Conservation (phyloP, 2,797 vertebrate genomes). For the Danio tinwini region DNA sequence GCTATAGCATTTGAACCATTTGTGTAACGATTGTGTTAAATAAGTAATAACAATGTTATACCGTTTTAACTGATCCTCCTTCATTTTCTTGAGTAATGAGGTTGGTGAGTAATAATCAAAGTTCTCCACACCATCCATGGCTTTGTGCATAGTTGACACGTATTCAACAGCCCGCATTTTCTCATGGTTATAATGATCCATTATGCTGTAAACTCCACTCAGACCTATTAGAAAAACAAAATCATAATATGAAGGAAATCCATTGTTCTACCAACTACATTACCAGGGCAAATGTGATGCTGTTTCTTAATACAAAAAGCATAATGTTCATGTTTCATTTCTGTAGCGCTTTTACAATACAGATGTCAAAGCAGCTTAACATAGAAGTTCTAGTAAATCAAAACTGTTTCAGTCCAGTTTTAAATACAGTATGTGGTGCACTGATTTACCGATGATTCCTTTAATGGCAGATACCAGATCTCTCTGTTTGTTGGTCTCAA, state of each 20-base stretch:
- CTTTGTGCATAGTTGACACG: constrained; percentile 81
- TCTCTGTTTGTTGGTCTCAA: constrained; percentile 68
- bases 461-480: constrained; percentile 66
- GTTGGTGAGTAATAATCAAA: constrained; percentile 78
- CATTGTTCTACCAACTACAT: background rate
- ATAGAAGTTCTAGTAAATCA: too few relatives aligned
- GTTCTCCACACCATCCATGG: constrained; percentile 78
- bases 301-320: background rate
- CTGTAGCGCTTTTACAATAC: too few relatives aligned
- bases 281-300: background rate
- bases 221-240: constrained; percentile 67
- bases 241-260: background rate
- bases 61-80: constrained; percentile 71
- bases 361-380: too few relatives aligned
- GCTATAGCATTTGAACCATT: background rate
- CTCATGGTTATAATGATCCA: constrained; percentile 81
- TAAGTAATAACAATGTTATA: constrained; percentile 46
- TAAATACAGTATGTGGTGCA: background rate
- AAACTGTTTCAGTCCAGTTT: too few relatives aligned
- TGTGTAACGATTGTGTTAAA: background rate
- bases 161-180: constrained; percentile 75
- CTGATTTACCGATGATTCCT: constrained; percentile 76
- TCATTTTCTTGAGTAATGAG: constrained; percentile 65
- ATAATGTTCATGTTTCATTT: background rate
- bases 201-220: constrained; percentile 78